Evolutionary conservation across 1,140 invertebrate species (phyloP).

Genomic region (Heliconius hermathena): DNA sequence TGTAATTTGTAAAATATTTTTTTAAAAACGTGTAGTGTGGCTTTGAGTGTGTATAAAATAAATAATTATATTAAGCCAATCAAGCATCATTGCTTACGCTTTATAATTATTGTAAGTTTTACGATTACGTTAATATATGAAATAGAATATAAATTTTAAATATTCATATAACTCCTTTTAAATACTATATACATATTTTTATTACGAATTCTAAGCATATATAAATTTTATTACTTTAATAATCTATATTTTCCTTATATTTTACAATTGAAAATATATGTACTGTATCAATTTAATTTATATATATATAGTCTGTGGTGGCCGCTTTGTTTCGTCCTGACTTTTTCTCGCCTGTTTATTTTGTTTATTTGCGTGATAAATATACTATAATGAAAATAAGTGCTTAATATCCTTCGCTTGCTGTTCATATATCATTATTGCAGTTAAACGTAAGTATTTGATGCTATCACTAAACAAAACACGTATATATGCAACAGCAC

Average conservation of each 20-base stretch:
- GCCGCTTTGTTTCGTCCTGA: conserved; percentile 37
- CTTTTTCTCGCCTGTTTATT: conserved; percentile 41
- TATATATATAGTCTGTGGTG: conserved; percentile 25
- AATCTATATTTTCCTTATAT: conserved; percentile 7
- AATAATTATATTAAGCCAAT: conserved; percentile 42
- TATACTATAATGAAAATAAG: conserved; percentile 37
- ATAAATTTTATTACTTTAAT: neutral
- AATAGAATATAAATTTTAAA: conserved; percentile 14
- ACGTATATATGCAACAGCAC: neutral
- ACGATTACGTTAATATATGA: conserved; percentile 54
- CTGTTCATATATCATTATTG: conserved; percentile 34
- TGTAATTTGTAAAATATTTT: conserved; percentile 72
- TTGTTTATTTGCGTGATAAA: conserved; percentile 41
- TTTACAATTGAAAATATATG: neutral
- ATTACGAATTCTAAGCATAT: neutral
- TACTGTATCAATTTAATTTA: conserved; percentile 8
- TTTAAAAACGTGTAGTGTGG: conserved; percentile 61
- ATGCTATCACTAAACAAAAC: neutral
- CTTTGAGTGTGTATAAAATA: conserved; percentile 60
- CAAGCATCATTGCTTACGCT: conserved; percentile 58
- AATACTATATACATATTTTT: neutral
- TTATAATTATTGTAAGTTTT: conserved; percentile 53
- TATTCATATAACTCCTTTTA: neutral
- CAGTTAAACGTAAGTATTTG: conserved; percentile 35
- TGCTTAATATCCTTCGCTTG: conserved; percentile 24